Evolutionary conservation across 2,888 invertebrate genomes (phyloP).

Genomic region (Eurois occulta): DNA sequence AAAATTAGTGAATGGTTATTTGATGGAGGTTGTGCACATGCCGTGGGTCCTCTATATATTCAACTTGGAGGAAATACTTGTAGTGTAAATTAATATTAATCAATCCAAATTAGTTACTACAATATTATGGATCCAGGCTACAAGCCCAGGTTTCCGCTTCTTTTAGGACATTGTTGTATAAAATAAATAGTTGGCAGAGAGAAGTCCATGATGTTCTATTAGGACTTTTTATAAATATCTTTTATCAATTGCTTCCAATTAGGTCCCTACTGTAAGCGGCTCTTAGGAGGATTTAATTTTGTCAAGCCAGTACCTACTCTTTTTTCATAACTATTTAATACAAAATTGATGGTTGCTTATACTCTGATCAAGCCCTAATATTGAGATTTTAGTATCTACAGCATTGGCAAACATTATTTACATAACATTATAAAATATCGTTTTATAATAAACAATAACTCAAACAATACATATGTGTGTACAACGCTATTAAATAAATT

Average conservation of each 20-base stretch:
- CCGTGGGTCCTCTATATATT: not conserved
- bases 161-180: not conserved
- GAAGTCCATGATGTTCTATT: not conserved
- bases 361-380: conserved; percentile 16
- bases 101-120: not conserved
- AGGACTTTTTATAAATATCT: not conserved
- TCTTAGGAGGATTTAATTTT: not conserved
- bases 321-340: conserved; percentile 12
- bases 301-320: conserved; percentile 22
- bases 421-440: not conserved
- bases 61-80: not conserved
- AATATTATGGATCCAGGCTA: not conserved
- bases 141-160: not conserved
- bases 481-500: not conserved
- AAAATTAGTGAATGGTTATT: not conserved
- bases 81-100: not conserved
- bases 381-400: conserved; percentile 22
- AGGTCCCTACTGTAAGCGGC: not conserved
- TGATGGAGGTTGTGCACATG: not conserved
- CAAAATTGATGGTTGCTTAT: not conserved
- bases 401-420: conserved; percentile 31
- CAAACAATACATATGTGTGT: not conserved
- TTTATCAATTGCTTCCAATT: conserved; percentile 4
- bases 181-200: conserved; percentile 19
- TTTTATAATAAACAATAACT: not conserved